Conservation (phyloP, 2,113 vertebrate species). For the Notechis scutatus region DNA sequence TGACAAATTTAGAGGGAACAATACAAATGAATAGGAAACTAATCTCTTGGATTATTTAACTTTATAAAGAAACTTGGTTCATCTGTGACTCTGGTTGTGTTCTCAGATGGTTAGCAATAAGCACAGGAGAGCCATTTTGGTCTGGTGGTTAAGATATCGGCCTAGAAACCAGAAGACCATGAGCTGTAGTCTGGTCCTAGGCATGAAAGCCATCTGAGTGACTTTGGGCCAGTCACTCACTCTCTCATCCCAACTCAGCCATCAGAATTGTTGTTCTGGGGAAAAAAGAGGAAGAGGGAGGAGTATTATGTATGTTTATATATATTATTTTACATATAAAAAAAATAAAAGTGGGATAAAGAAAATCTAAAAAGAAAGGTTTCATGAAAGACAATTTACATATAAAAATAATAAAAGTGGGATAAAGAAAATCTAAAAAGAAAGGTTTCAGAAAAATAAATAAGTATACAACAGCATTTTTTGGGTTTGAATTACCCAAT, state of each 20-base stretch:
- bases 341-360: background rate
- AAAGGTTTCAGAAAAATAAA: background rate
- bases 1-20: background rate
- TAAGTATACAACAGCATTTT: background rate
- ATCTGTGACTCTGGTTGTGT: no score
- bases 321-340: background rate
- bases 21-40: background rate
- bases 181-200: background rate
- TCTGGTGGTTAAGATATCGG: background rate
- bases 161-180: background rate
- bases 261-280: background rate
- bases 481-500: background rate
- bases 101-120: background rate
- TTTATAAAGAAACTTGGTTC: background rate
- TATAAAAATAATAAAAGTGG: background rate
- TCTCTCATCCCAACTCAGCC: background rate
- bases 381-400: background rate
- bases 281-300: background rate
- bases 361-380: background rate
- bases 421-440: background rate
- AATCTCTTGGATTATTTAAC: background rate
- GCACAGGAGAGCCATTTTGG: no score
- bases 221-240: background rate
- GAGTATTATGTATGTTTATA: background rate
- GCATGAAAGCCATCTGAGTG: background rate